Percentiles rank a stretch among this genome's conserved stretches.
phyloP scores from a whole-genome alignment of 2,797 vertebrate genomes.

The Enteromius mattozi region DNA sequence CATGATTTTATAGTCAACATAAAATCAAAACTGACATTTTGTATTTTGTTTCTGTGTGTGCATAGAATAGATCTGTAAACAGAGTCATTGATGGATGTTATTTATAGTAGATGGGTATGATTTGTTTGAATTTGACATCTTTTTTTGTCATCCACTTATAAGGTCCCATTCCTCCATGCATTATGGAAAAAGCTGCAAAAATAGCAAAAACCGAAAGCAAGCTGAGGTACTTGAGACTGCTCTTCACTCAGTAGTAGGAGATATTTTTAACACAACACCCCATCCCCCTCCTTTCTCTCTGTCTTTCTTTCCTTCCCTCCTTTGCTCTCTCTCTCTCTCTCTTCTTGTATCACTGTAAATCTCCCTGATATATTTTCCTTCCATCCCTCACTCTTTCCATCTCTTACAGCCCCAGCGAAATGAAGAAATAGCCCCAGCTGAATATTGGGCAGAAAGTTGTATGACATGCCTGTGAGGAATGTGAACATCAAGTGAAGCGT shows the following conservation, averaged over 20 bases:
- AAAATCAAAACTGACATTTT: not conserved
- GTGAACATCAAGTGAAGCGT: constrained; percentile 74
- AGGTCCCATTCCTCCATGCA: constrained; percentile 71
- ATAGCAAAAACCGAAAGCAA: constrained; percentile 77
- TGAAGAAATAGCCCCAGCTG: constrained; percentile 57
- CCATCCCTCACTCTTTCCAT: constrained; percentile 62
- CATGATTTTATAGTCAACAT: not conserved
- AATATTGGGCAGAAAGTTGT: constrained; percentile 64
- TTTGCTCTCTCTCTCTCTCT: constrained; percentile 41
- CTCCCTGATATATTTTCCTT: constrained; percentile 48
- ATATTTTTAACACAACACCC: constrained; percentile 74
- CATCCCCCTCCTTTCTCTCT: constrained; percentile 42
- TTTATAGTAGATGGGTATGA: not conserved
- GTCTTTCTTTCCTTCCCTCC: constrained; percentile 64
- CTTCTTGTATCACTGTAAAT: constrained; percentile 26
- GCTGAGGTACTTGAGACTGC: constrained; percentile 65
- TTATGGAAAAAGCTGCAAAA: constrained; percentile 76
- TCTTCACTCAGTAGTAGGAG: constrained; percentile 63
- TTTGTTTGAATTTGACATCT: not conserved
- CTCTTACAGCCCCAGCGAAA: constrained; percentile 54
- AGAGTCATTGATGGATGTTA: not conserved
- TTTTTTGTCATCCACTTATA: constrained; percentile 75
- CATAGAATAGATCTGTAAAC: not conserved
- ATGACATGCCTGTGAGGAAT: constrained; percentile 73
- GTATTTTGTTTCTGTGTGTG: not conserved